A percentile compares a stretch with the other conserved stretches of the same genome.
Evolutionary conservation across 2,113 vertebrate genomes (phyloP).

Genomic region (Elgaria multicarinata): DNA sequence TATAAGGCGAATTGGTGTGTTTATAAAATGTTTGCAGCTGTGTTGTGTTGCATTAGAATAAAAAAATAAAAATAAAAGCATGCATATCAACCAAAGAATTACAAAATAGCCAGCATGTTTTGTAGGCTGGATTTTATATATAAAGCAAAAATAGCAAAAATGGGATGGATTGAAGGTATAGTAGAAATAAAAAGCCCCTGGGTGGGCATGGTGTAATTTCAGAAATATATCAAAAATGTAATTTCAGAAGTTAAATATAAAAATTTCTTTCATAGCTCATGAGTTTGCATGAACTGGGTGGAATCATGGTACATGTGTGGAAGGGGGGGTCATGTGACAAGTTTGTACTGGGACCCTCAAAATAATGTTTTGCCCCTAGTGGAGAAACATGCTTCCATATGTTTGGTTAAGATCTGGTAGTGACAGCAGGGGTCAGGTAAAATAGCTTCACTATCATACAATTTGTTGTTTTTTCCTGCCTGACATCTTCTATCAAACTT

Average conservation of each 20-base stretch:
- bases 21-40: too few relatives aligned
- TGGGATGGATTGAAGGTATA: too few relatives aligned
- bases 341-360: too few relatives aligned
- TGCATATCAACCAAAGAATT: background rate
- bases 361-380: too few relatives aligned
- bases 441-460: background rate
- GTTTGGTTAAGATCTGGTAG: background rate
- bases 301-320: too few relatives aligned
- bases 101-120: background rate
- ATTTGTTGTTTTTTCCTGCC: background rate
- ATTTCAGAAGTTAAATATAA: background rate
- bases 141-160: background rate
- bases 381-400: background rate
- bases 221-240: background rate
- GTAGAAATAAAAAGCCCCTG: too few relatives aligned
- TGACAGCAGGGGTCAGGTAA: background rate
- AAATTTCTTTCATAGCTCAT: background rate
- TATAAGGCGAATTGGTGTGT: too few relatives aligned
- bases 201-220: background rate
- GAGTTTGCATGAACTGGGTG: background rate
- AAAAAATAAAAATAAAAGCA: background rate
- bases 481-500: too few relatives aligned
- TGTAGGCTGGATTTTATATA: background rate
- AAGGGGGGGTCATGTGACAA: too few relatives aligned
- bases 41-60: too few relatives aligned